Evolutionary conservation across 2,797 vertebrate genomes (phyloP).

Genomic region (Ciconia nigra): DNA sequence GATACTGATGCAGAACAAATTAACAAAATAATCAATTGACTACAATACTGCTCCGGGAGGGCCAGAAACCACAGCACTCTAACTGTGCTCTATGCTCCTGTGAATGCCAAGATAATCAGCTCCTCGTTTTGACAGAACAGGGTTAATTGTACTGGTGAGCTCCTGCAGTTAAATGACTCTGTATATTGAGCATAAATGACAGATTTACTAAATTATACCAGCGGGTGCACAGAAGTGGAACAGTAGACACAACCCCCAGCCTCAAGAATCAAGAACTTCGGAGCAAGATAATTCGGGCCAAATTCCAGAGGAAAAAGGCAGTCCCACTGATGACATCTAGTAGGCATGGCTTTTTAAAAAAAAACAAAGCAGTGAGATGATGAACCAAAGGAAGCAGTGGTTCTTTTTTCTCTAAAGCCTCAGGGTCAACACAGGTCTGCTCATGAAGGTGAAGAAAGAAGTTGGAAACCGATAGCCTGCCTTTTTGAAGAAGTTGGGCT

Average conservation of each 20-base stretch:
- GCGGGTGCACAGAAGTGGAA: neutral
- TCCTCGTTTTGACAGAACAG: slow-evolving; percentile 21
- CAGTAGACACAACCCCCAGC: neutral
- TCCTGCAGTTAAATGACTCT: slow-evolving; percentile 26
- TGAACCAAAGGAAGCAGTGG: neutral
- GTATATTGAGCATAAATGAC: neutral
- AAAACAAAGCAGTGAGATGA: neutral
- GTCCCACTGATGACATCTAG: neutral
- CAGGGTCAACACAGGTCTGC: neutral
- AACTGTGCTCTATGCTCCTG: slow-evolving; percentile 8
- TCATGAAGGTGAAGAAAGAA: neutral
- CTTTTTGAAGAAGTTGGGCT: neutral
- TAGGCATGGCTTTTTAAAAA: neutral
- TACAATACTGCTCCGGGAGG: slow-evolving; percentile 5
- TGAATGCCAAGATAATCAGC: slow-evolving; percentile 43
- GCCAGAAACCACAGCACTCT: neutral
- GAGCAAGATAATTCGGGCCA: neutral
- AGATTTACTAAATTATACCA: slow-evolving; percentile 16
- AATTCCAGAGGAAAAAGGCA: neutral
- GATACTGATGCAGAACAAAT: slow-evolving; percentile 65
- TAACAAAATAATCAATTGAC: slow-evolving; percentile 62
- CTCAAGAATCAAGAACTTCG: neutral
- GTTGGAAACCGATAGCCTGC: neutral
- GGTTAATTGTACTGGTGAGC: slow-evolving; percentile 43
- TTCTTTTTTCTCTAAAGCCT: neutral